Conservation (phyloP, 1,140 invertebrate species). For the Drosophila mojavensis region DNA sequence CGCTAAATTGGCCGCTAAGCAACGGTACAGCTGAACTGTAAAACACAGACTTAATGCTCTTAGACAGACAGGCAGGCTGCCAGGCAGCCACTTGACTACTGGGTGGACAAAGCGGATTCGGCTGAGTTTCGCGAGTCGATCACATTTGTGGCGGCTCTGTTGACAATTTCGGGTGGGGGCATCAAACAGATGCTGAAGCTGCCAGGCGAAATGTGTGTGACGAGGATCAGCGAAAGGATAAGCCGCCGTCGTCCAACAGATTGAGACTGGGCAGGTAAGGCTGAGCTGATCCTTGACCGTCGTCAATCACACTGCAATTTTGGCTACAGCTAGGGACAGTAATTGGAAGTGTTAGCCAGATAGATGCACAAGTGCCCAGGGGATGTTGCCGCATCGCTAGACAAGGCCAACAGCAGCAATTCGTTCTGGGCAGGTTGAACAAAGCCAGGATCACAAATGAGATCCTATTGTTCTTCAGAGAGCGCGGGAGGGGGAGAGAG, state of each 20-base stretch:
- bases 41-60: conserved; percentile 72
- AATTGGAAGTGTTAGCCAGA: conserved; percentile 12
- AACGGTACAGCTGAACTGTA: conserved; percentile 76
- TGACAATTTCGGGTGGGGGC: conserved; percentile 29
- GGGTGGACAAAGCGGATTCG: conserved; percentile 30
- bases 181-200: conserved; percentile 49
- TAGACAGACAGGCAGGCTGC: conserved; percentile 52
- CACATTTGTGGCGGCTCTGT: conserved; percentile 1
- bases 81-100: conserved; percentile 63
- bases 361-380: conserved; percentile 54
- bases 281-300: conserved; percentile 47
- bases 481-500: too few relatives aligned
- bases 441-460: conserved; percentile 58
- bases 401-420: conserved; percentile 64
- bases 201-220: conserved; percentile 67
- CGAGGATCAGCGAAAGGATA: conserved; percentile 59
- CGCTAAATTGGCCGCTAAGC: conserved; percentile 16
- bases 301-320: conserved; percentile 61
- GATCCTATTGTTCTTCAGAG: conserved; percentile 49
- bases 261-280: neutral
- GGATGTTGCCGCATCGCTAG: conserved; percentile 50
- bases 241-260: conserved; percentile 34
- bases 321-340: conserved; percentile 8
- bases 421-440: conserved; percentile 48
- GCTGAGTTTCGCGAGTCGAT: neutral